Percentiles rank a stretch among this genome's conserved stretches.
Conservation (phyloP, 2,797 vertebrate genomes). For the Pangasius djambal region DNA sequence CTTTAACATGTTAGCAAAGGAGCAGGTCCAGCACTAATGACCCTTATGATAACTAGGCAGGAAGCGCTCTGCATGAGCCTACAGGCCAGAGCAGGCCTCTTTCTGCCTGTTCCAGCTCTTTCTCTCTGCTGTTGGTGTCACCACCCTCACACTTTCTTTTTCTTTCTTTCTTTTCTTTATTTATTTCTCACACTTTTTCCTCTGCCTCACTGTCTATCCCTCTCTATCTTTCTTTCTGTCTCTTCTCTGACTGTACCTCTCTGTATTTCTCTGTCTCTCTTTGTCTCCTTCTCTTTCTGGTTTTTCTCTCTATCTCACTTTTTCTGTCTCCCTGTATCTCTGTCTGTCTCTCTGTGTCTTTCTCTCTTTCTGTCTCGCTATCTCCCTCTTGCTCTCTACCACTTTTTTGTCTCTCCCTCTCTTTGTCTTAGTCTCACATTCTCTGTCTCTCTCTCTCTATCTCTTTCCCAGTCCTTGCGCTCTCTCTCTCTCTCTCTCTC, state of each 20-base stretch:
- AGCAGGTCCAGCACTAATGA: conserved; percentile 35
- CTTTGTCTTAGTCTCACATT: neutral
- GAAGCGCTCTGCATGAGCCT: conserved; percentile 13
- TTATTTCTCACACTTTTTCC: neutral
- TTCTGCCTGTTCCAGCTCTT: too few relatives aligned
- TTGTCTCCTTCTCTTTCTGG: neutral
- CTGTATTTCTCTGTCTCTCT: neutral
- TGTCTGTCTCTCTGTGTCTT: neutral
- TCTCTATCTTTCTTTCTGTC: neutral
- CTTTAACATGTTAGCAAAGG: neutral
- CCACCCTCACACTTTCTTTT: neutral
- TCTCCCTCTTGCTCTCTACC: neutral
- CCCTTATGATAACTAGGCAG: conserved; percentile 34
- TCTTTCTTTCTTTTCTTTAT: neutral
- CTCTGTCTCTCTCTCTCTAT: neutral
- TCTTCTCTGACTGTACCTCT: neutral
- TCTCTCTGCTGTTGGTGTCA: neutral
- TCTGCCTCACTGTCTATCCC: neutral
- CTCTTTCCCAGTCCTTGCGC: too few relatives aligned
- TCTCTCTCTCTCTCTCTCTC: neutral
- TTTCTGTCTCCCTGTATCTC: neutral
- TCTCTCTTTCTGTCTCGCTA: neutral
- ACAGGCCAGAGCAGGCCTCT: conserved; percentile 14
- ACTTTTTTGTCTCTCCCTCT: neutral
- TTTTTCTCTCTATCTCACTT: neutral